Conservation (phyloP, 2,888 invertebrate genomes). For the Drosophila silvestris region DNA sequence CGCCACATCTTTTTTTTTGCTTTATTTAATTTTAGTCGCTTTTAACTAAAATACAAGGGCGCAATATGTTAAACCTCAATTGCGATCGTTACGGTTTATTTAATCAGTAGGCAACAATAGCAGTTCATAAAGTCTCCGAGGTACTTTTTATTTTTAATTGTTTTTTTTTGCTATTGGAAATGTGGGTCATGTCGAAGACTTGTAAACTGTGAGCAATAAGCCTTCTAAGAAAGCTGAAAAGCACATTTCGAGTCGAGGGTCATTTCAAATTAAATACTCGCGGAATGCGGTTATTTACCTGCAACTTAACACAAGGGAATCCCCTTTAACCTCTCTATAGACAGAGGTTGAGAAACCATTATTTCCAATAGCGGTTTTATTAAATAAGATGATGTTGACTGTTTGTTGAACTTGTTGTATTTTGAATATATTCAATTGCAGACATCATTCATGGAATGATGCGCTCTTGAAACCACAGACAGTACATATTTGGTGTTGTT, state of each 20-base stretch:
- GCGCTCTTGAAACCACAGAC: slow-evolving; percentile 10
- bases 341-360: background rate
- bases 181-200: slow-evolving; percentile 33
- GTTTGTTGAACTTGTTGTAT: slow-evolving; percentile 12
- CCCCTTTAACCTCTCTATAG: slow-evolving; percentile 17
- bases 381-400: background rate
- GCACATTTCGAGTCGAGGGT: slow-evolving; percentile 9
- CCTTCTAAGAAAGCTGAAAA: slow-evolving; percentile 28
- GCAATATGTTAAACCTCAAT: slow-evolving; percentile 15
- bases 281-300: slow-evolving; percentile 25
- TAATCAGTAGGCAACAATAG: slow-evolving; percentile 23
- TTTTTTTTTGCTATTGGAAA: slow-evolving; percentile 17
- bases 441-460: slow-evolving; percentile 53
- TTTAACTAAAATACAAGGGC: slow-evolving; percentile 38
- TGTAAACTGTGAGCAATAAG: slow-evolving; percentile 36
- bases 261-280: background rate
- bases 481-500: slow-evolving; percentile 9
- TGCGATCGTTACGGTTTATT: slow-evolving; percentile 14
- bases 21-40: slow-evolving; percentile 5
- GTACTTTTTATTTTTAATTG: slow-evolving; percentile 24
- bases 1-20: slow-evolving; percentile 21
- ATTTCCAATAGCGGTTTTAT: background rate
- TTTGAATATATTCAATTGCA: slow-evolving; percentile 21
- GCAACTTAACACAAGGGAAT: slow-evolving; percentile 22
- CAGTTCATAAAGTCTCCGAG: slow-evolving; percentile 4